Percentiles rank a stretch among this genome's conserved stretches.
phyloP scores from a whole-genome alignment of 2,797 vertebrate genomes.

The Eulemur albifrons region DNA sequence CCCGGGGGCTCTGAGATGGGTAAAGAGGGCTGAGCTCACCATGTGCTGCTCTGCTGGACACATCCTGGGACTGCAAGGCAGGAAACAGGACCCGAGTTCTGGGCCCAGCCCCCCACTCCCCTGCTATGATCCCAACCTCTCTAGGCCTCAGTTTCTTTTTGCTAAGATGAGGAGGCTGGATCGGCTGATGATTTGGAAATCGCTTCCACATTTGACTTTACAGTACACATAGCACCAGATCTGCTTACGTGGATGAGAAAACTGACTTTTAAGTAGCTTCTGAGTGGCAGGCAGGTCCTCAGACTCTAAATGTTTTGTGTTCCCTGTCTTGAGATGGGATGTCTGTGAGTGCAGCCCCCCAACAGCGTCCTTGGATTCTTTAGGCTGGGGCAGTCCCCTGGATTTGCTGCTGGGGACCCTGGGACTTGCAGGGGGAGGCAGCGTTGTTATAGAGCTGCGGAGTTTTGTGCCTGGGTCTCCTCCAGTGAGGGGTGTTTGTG shows the following conservation, averaged over 20 bases:
- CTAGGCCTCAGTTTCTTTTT: neutral
- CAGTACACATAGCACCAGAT: neutral
- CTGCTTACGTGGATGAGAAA: neutral
- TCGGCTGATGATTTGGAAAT: neutral
- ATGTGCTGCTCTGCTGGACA: neutral
- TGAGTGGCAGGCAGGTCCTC: neutral
- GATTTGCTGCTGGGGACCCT: neutral
- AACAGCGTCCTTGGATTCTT: neutral
- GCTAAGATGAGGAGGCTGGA: neutral
- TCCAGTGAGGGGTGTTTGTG: slow-evolving; percentile 83
- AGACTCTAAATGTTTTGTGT: neutral
- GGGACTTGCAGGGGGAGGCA: neutral
- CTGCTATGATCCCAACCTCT: neutral
- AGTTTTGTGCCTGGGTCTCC: slow-evolving; percentile 71
- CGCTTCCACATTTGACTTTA: neutral
- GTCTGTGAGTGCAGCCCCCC: neutral
- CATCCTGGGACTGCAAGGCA: neutral
- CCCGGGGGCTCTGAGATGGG: neutral
- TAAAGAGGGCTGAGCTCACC: neutral
- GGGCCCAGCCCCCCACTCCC: neutral
- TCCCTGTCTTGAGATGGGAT: neutral
- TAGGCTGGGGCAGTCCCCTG: neutral
- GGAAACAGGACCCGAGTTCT: neutral
- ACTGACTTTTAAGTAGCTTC: neutral
- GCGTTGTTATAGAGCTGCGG: neutral